These are phyloP conservation scores for Drosophila pseudoobscura DNA, from an alignment of 1,140 invertebrate genomes.

Conservation along the genomic window DNA sequence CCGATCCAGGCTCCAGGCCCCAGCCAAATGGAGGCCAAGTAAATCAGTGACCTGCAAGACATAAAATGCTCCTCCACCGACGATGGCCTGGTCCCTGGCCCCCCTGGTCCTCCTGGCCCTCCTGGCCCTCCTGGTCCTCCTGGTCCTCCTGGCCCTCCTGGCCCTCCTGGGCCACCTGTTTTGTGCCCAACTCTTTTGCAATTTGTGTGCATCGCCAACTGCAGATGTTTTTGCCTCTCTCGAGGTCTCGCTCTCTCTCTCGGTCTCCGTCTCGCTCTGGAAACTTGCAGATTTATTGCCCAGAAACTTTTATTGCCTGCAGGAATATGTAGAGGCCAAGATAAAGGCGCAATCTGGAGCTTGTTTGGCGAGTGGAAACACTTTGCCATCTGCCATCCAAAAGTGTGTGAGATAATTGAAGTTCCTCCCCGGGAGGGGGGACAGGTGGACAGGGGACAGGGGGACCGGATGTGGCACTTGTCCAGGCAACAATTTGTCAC, in stretches of 20 bases:
- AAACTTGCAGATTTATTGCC: slow-evolving; percentile 80
- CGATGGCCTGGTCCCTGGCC: too few relatives aligned
- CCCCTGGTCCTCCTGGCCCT: too few relatives aligned
- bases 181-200: slow-evolving; percentile 65
- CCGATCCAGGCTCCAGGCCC: background rate
- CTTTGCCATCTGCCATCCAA: slow-evolving; percentile 62
- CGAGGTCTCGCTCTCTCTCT: slow-evolving; percentile 61
- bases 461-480: slow-evolving; percentile 16
- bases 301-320: slow-evolving; percentile 79
- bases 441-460: background rate
- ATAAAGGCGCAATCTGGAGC: slow-evolving; percentile 77
- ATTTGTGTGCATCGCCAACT: slow-evolving; percentile 61
- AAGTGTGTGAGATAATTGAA: slow-evolving; percentile 51
- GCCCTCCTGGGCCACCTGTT: slow-evolving; percentile 53
- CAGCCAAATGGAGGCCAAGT: slow-evolving; percentile 64
- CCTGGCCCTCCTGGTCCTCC: slow-evolving; percentile 40
- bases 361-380: slow-evolving; percentile 69
- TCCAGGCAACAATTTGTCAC: slow-evolving; percentile 34
- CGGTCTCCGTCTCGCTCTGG: slow-evolving; percentile 55
- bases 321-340: slow-evolving; percentile 73
- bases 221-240: slow-evolving; percentile 60
- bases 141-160: background rate
- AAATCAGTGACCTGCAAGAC: slow-evolving; percentile 72
- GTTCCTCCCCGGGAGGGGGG: slow-evolving; percentile 15
- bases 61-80: slow-evolving; percentile 44